Base-by-base conservation (phyloP, 2,797 vertebrate species). In the Fistularia commersonii region DNA sequence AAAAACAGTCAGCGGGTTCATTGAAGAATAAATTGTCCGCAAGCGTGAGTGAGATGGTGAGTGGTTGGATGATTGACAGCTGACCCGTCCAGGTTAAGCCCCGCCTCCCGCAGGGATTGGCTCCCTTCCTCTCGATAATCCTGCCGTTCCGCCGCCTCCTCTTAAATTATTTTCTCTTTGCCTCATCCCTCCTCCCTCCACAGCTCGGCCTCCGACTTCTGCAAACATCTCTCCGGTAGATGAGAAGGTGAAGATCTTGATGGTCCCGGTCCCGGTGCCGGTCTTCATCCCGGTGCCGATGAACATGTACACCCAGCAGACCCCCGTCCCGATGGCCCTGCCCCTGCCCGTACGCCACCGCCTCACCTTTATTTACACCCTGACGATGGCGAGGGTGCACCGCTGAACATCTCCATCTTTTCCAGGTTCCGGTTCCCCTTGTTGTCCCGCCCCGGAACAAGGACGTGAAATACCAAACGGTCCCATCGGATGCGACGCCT, bases 261-360 rank as follows among this genome's bases (percentile, higher is more conserved):
- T 95, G 66, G 90, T 97, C 67, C 91, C 88, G 3, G 51, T 90
- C 61, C 94, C 95, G 5, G 90, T 97, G 5, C 96, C 96, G 0
- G 87, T 99, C 74, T 99, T 93, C 82, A 89, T 98, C 62, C 97
- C 97, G 64, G 87, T 99, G 70, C 97, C 97, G 65, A 85, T 99
- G 90, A 94, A 95, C 81, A 90, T 99, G 82, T 99, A 95, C 82
- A 92, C 93, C 40, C 96, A 97, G 77, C 93, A 92, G 82, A 91
- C 92, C 6, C 97, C 95, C 34, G 86, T 95, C 66, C 92, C 93
- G 0, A 50, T 98, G 73, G 88, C 92, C 12, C 49, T 98, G 71
- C 92, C 94, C 41, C 12, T 98, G 52, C 95, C 95, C 46, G 96
- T 98, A 86, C 62, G 76, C 6, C 52, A 8, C 39, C 36, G 34